Evolutionary conservation across 2,888 invertebrate species (phyloP).

Genomic region (Trimorus sp.): DNA sequence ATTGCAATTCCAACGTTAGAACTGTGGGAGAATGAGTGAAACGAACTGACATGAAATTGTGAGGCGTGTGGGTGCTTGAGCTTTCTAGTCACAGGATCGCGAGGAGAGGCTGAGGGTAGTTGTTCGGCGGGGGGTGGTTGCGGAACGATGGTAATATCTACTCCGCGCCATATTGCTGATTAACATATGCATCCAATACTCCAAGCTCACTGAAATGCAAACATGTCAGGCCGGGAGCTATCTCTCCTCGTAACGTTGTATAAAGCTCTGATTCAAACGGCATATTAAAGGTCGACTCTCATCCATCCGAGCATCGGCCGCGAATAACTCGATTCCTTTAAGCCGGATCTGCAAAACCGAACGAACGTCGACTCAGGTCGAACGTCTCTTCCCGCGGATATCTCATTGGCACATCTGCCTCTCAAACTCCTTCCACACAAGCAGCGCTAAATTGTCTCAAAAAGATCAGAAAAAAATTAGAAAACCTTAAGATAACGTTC

Average conservation of each 20-base stretch:
- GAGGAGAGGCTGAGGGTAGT: slow-evolving; percentile 61
- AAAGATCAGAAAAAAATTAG: too few species aligned
- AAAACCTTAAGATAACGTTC: too few species aligned
- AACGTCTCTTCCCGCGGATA: slow-evolving; percentile 29
- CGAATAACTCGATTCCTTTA: slow-evolving; percentile 72
- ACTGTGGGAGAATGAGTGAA: slow-evolving; percentile 64
- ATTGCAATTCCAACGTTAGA: slow-evolving; percentile 70
- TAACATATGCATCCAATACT: slow-evolving; percentile 79
- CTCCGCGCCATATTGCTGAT: slow-evolving; percentile 78
- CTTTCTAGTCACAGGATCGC: slow-evolving; percentile 62
- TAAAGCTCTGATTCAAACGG: slow-evolving; percentile 78
- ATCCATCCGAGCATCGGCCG: slow-evolving; percentile 72
- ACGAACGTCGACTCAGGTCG: slow-evolving; percentile 68
- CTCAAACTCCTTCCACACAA: too few species aligned
- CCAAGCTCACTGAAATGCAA: slow-evolving; percentile 76
- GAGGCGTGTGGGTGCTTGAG: slow-evolving; percentile 56
- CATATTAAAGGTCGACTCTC: slow-evolving; percentile 78
- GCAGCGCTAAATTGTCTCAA: too few species aligned
- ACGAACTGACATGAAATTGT: slow-evolving; percentile 59
- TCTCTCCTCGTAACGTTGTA: slow-evolving; percentile 74
- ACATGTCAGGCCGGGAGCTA: slow-evolving; percentile 77
- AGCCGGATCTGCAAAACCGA: slow-evolving; percentile 65
- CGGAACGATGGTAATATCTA: slow-evolving; percentile 74
- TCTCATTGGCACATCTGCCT: not conserved
- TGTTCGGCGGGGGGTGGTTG: slow-evolving; percentile 67